Evolutionary conservation across 2,888 invertebrate genomes (phyloP), one percentile per base, ranked within the genome.

Genomic region (Spodoptera littoralis): DNA sequence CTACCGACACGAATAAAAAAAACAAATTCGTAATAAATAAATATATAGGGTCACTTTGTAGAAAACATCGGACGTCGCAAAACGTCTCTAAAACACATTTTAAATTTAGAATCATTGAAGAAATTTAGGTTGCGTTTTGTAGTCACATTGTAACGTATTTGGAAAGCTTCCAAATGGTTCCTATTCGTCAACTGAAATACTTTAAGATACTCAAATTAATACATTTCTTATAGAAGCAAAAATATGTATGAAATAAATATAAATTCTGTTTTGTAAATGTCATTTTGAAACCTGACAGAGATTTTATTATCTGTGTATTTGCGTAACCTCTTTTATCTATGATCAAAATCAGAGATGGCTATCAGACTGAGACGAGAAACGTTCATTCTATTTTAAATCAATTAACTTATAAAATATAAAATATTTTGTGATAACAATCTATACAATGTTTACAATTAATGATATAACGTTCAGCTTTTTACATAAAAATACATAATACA

Each of bases 81-180:
- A 48, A 58, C 13, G 24, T 42, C 43, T 56, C 53, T 72, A 68
- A 65, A 55, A 65, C 70, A 70, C 66, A 55, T 61, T 49, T 70
- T 65, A 64, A 65, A 67, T 76, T 54, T 67, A 75, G 67, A 77
- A 70, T 70, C 82, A 80, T 83, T 81, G 74, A 79, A 77, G 73
- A 77, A 79, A 81, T 77, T 80, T 79, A 76, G 81, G 77, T 76
- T 77, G 72, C 55, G 52, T 80, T 77, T 80, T 77, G 75, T 83
- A 77, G 80, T 79, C 71, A 76, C 73, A 81, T 76, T 76, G 69
- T 79, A 63, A 45, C 61, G 44, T 53, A 52, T 18, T 80, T 86
- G 86, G 86, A 80, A 18, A 48, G 3, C 57, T 57, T 73, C 85
- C 86, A 86, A 84, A 80, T 76, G 59, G 76, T 61, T 79, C 56